Conservation (phyloP, 2,888 invertebrate species). For the Theodoxus fluviatilis region DNA sequence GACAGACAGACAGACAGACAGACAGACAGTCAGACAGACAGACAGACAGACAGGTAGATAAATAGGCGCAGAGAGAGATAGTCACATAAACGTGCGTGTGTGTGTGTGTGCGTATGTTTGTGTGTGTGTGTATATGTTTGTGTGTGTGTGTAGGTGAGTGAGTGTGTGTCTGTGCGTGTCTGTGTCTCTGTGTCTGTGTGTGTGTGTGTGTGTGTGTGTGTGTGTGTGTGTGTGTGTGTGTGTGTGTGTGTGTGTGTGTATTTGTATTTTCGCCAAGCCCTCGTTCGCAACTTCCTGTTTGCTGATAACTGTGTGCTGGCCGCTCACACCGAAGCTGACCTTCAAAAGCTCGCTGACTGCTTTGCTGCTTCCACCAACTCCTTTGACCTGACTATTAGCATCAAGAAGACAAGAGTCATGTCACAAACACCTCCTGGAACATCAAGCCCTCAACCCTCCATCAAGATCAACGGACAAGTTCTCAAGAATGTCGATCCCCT, state of each 20-base stretch:
- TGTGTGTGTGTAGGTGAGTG: neutral
- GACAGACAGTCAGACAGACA: conserved; percentile 14
- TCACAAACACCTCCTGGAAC: neutral
- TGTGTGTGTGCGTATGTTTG: conserved; percentile 4
- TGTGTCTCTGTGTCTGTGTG: neutral
- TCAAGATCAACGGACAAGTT: no score
- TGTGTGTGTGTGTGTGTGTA: neutral
- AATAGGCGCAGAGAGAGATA: neutral
- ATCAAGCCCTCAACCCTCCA: no score
- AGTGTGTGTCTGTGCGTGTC: neutral
- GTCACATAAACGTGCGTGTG: neutral
- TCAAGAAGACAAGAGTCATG: neutral
- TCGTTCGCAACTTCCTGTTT: no score
- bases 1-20: conserved; percentile 16
- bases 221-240: neutral
- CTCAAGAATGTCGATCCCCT: no score
- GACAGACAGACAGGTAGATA: conserved; percentile 9
- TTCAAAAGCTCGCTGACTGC: no score
- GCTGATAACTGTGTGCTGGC: no score
- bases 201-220: conserved; percentile 7
- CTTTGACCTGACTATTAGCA: no score
- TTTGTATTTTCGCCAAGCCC: neutral
- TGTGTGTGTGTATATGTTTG: neutral
- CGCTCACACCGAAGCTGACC: no score
- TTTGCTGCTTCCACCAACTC: no score